Evolutionary conservation across 2,797 vertebrate genomes (phyloP).

Genomic region (Sebastes aleutianus): DNA sequence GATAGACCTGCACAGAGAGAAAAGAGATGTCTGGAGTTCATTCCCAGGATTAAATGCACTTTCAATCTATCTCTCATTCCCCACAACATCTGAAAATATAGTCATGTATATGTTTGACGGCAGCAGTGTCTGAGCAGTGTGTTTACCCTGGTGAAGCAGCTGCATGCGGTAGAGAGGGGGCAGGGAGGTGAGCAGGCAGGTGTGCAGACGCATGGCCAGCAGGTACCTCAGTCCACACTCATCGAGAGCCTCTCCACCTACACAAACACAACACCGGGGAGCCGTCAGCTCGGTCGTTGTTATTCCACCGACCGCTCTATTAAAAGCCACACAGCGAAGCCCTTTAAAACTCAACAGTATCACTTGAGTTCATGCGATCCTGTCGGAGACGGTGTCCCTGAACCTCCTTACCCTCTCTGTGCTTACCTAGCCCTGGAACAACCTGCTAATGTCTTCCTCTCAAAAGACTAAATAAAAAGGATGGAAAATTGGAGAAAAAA

Average conservation of each 20-base stretch:
- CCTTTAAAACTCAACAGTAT: slow-evolving; percentile 29
- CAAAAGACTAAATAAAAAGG: slow-evolving; percentile 82
- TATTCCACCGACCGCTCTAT: not conserved
- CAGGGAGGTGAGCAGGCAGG: slow-evolving; percentile 95
- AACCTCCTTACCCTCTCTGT: slow-evolving; percentile 64
- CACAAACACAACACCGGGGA: slow-evolving; percentile 34
- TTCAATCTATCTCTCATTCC: not conserved
- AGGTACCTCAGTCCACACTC: slow-evolving; percentile 96
- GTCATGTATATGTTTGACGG: not conserved
- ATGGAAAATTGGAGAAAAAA: slow-evolving; percentile 51
- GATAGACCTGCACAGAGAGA: slow-evolving; percentile 85
- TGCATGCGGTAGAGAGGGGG: slow-evolving; percentile 96
- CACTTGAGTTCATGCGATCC: slow-evolving; percentile 40
- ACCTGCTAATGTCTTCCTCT: slow-evolving; percentile 68
- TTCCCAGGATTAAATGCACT: not conserved
- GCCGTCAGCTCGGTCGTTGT: not conserved
- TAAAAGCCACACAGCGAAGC: not conserved
- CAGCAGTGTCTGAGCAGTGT: not conserved
- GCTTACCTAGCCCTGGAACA: slow-evolving; percentile 77
- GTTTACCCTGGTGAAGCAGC: slow-evolving; percentile 97
- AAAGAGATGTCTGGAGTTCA: not conserved
- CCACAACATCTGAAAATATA: not conserved
- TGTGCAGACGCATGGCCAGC: slow-evolving; percentile 96
- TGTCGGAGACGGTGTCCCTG: slow-evolving; percentile 65
- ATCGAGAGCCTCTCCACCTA: slow-evolving; percentile 95